A percentile compares a stretch with the other conserved stretches of the same genome.
phyloP scores from a whole-genome alignment of 2,888 invertebrate species.

The Rugalucina vietnamica region DNA sequence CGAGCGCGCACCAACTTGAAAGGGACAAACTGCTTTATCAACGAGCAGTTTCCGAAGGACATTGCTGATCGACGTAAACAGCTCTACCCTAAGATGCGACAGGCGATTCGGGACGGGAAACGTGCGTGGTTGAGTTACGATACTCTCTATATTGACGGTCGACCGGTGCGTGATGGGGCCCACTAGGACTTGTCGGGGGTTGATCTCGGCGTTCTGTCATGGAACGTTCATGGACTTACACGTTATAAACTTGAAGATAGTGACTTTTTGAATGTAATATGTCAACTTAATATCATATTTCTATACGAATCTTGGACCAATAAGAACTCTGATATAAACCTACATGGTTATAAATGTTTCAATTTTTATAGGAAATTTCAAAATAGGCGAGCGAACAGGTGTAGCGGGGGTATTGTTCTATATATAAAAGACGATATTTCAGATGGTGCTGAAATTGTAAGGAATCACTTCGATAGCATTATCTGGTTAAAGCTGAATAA shows the following conservation, averaged over 20 bases:
- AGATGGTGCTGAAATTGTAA: slow-evolving; percentile 8
- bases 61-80: slow-evolving; percentile 4
- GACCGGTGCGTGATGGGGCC: neutral
- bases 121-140: no score
- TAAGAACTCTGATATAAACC: neutral
- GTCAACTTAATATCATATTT: slow-evolving; percentile 13
- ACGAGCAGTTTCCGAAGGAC: neutral
- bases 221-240: neutral
- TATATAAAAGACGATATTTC: slow-evolving; percentile 1
- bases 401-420: slow-evolving; percentile 6
- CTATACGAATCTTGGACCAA: slow-evolving; percentile 27
- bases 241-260: slow-evolving; percentile 2
- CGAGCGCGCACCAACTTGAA: neutral
- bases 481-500: slow-evolving; percentile 26
- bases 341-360: neutral
- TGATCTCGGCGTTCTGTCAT: neutral
- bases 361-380: slow-evolving; percentile 25
- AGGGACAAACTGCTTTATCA: neutral
- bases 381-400: slow-evolving; percentile 17
- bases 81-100: neutral
- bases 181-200: neutral
- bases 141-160: slow-evolving; percentile 7
- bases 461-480: slow-evolving; percentile 17
- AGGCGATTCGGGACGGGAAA: slow-evolving; percentile 1
- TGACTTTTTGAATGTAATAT: neutral